phyloP scores from a whole-genome alignment of 2,113 vertebrate species.

The Catagonus wagneri region DNA sequence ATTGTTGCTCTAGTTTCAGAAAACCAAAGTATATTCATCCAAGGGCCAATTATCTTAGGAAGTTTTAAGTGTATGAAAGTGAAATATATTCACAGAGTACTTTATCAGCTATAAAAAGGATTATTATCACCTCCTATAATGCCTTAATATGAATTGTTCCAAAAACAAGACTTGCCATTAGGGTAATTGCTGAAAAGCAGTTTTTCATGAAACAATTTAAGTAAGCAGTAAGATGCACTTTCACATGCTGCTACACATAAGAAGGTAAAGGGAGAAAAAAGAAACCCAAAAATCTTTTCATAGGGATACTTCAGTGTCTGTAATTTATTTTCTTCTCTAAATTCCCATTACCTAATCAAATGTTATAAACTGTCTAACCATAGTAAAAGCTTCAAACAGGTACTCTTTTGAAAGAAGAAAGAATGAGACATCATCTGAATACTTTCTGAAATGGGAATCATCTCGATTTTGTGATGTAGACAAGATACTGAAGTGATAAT shows the following conservation, averaged over 20 bases:
- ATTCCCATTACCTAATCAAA: slow-evolving; percentile 46
- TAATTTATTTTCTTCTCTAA: slow-evolving; percentile 49
- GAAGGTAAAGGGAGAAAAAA: background rate
- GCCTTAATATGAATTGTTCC: slow-evolving; percentile 2
- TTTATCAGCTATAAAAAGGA: slow-evolving; percentile 3
- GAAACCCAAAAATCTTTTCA: slow-evolving; percentile 33
- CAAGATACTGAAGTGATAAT: background rate
- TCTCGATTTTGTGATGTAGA: background rate
- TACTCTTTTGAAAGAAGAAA: slow-evolving; percentile 43
- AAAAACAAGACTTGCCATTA: slow-evolving; percentile 48
- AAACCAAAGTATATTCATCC: slow-evolving; percentile 4
- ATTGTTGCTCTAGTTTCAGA: background rate
- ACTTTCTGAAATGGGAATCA: slow-evolving; percentile 5
- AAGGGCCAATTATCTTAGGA: slow-evolving; percentile 52
- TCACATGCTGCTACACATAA: background rate
- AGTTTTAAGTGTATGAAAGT: slow-evolving; percentile 48
- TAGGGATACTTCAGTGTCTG: background rate
- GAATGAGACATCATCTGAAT: background rate
- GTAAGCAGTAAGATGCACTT: slow-evolving; percentile 36
- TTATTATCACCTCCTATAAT: background rate
- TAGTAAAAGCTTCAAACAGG: slow-evolving; percentile 13
- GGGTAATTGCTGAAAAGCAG: slow-evolving; percentile 36
- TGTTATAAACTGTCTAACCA: slow-evolving; percentile 30
- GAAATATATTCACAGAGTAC: background rate
- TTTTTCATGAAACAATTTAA: slow-evolving; percentile 44